Percentiles rank a stretch among this genome's conserved stretches.
Evolutionary conservation across 2,113 vertebrate genomes (phyloP).

Genomic region (Oryzias javanicus): DNA sequence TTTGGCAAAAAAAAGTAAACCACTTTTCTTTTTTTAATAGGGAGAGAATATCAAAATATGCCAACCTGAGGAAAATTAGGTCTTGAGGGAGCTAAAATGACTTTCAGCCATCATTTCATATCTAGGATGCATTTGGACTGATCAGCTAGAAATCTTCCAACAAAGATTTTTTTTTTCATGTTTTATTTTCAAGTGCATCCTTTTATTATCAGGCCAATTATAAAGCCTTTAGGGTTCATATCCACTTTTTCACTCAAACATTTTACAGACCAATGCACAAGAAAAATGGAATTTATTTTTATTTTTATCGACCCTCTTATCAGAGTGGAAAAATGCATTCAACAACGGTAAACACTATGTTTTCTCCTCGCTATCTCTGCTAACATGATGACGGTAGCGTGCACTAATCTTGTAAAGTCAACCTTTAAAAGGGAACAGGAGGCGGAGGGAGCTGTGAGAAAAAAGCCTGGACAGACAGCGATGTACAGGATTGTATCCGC

Average conservation of each 20-base stretch:
- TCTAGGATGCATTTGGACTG: constrained; percentile 42
- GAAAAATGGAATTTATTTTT: constrained; percentile 64
- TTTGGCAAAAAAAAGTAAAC: constrained; percentile 38
- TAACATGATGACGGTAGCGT: constrained; percentile 72
- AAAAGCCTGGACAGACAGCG: constrained; percentile 59
- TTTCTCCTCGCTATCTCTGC: constrained; percentile 71
- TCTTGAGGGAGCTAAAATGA: constrained; percentile 46
- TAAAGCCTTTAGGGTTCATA: constrained; percentile 35
- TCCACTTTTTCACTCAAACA: constrained; percentile 30
- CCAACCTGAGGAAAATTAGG: constrained; percentile 60
- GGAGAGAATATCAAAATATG: constrained; percentile 44
- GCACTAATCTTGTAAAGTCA: constrained; percentile 83
- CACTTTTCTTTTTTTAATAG: no score
- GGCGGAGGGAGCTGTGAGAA: constrained; percentile 43
- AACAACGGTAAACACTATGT: constrained; percentile 68
- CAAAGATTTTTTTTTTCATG: constrained; percentile 33
- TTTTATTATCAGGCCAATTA: constrained; percentile 33
- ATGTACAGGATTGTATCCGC: constrained; percentile 78
- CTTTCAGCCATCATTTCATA: constrained; percentile 45
- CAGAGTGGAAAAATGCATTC: constrained; percentile 64
- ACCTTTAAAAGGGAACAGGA: constrained; percentile 72
- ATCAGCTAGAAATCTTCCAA: constrained; percentile 38
- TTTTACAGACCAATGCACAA: constrained; percentile 35
- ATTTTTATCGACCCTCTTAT: constrained; percentile 70
- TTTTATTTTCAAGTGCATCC: constrained; percentile 43